These are phyloP conservation scores for Xenentodon cancila DNA, from an alignment of 2,797 vertebrate species.

Conservation along the genomic window DNA sequence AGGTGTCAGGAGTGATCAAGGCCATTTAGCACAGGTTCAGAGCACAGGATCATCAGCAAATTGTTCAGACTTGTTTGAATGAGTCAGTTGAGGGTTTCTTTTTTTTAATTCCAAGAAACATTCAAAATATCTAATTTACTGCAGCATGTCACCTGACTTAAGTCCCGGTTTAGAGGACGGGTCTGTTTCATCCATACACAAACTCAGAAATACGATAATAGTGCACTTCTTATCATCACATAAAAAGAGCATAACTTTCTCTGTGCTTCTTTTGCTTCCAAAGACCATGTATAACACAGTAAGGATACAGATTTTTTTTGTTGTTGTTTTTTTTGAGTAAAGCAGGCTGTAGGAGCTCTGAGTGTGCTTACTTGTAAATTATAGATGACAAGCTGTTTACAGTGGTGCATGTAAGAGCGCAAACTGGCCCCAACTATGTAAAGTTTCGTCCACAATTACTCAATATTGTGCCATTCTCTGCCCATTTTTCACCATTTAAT, in stretches of 20 bases:
- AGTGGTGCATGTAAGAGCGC: background rate
- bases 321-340: background rate
- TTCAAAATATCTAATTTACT: background rate
- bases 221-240: background rate
- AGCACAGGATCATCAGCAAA: constrained; percentile 46
- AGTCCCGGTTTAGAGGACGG: too few relatives aligned
- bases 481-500: background rate
- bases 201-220: background rate
- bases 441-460: constrained; percentile 1
- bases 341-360: background rate
- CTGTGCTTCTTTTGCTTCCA: too few relatives aligned
- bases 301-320: background rate
- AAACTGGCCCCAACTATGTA: background rate
- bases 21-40: constrained; percentile 41
- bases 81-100: constrained; percentile 54
- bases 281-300: background rate
- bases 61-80: constrained; percentile 68
- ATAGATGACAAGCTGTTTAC: constrained; percentile 5
- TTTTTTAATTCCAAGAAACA: constrained; percentile 35
- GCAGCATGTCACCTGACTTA: constrained; percentile 2
- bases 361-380: constrained; percentile 4
- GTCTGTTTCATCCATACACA: background rate
- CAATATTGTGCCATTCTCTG: background rate
- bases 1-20: constrained; percentile 49
- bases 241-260: background rate